These are phyloP conservation scores for Pelusios castaneus DNA, from an alignment of 2,113 vertebrate species.

Conservation along the genomic window DNA sequence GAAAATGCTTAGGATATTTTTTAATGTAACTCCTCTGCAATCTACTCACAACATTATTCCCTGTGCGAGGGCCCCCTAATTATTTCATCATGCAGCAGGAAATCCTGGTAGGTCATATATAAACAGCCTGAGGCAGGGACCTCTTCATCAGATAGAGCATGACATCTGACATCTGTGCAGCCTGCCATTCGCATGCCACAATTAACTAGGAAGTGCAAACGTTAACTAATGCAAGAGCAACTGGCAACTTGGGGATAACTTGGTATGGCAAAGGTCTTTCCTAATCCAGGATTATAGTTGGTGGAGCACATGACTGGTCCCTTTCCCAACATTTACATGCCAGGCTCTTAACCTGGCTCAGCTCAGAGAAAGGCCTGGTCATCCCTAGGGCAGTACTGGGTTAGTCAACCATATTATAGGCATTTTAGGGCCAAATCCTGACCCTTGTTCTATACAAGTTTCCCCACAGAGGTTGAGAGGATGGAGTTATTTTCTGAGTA, in stretches of 20 bases:
- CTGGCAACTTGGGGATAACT: slow-evolving; percentile 15
- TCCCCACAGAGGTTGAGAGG: not conserved
- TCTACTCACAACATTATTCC: slow-evolving; percentile 75
- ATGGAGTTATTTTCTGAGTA: not conserved
- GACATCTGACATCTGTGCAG: slow-evolving; percentile 89
- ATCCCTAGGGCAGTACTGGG: accelerated
- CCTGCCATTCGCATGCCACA: slow-evolving; percentile 71
- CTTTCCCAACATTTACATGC: not conserved
- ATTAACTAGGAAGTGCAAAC: slow-evolving; percentile 58
- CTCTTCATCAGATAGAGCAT: slow-evolving; percentile 83
- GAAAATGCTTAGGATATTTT: slow-evolving; percentile 72
- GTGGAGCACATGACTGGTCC: not conserved
- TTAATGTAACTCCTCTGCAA: slow-evolving; percentile 77
- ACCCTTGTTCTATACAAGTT: not conserved
- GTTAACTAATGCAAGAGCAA: slow-evolving; percentile 29
- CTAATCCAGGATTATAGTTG: slow-evolving; percentile 40
- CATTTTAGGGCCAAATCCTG: not conserved
- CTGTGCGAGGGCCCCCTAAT: slow-evolving; percentile 84
- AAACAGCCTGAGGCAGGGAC: slow-evolving; percentile 86
- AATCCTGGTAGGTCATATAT: slow-evolving; percentile 89
- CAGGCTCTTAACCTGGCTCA: not conserved
- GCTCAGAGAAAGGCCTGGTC: not conserved
- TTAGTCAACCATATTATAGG: not conserved
- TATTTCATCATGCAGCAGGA: slow-evolving; percentile 94
- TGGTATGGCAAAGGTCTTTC: slow-evolving; percentile 64